Conservation (phyloP, 2,888 invertebrate species). For the Pteria penguin region DNA sequence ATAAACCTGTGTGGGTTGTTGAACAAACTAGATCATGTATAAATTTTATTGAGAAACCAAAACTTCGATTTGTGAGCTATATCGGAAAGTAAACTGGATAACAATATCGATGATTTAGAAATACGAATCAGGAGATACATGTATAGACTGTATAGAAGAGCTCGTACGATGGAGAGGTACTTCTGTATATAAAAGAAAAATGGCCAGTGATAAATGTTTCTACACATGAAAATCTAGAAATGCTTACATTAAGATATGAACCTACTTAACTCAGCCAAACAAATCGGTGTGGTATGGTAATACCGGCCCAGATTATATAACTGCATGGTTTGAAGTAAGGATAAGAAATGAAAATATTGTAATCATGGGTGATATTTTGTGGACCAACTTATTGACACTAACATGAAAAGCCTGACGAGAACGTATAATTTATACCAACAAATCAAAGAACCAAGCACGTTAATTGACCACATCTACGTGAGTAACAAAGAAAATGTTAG, state of each 20-base stretch:
- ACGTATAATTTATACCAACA: slow-evolving; percentile 2
- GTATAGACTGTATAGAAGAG: slow-evolving; percentile 11
- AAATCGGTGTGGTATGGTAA: slow-evolving; percentile 2
- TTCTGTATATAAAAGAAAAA: slow-evolving; percentile 19
- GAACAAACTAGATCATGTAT: slow-evolving; percentile 20
- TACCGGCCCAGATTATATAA: slow-evolving; percentile 7
- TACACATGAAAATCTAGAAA: slow-evolving; percentile 4
- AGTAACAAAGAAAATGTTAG: background rate
- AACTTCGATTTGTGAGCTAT: slow-evolving; percentile 14
- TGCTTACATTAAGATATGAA: slow-evolving; percentile 16
- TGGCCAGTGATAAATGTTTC: background rate
- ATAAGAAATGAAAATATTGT: slow-evolving; percentile 1
- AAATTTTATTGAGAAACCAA: slow-evolving; percentile 9
- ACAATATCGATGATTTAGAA: slow-evolving; percentile 23
- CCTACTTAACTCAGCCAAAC: slow-evolving; percentile 14
- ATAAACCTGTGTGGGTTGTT: slow-evolving; percentile 15
- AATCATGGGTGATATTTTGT: slow-evolving; percentile 24
- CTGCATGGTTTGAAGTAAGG: slow-evolving; percentile 21
- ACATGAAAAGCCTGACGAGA: slow-evolving; percentile 11
- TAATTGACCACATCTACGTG: slow-evolving; percentile 24
- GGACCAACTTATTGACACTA: background rate
- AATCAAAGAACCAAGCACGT: slow-evolving; percentile 2
- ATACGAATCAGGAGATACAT: slow-evolving; percentile 23
- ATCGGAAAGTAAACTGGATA: slow-evolving; percentile 24
- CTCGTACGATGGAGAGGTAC: slow-evolving; percentile 13